Conservation (phyloP, 2,888 invertebrate species). For the Clitarchus hookeri region DNA sequence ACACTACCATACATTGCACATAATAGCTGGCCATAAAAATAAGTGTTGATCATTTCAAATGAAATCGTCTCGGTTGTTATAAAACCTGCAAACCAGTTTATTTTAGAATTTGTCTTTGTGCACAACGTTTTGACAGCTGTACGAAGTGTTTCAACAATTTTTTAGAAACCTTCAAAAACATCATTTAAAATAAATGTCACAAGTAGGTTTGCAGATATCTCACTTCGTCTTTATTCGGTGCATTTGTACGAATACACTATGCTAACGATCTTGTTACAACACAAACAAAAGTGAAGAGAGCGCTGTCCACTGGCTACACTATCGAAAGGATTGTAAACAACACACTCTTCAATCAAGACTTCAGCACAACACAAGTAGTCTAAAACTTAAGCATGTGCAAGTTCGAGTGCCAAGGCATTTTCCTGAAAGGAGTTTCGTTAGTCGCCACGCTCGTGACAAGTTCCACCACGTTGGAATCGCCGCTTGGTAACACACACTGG, state of each 20-base stretch:
- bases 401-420: conserved; percentile 58
- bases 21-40: background rate
- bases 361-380: background rate
- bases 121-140: no score
- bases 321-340: background rate
- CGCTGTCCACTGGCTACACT: background rate
- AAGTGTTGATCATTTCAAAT: background rate
- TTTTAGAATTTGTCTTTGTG: no score
- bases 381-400: conserved; percentile 55
- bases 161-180: no score
- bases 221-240: background rate
- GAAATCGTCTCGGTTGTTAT: background rate
- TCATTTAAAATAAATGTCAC: no score
- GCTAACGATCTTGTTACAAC: background rate
- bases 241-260: background rate
- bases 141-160: no score
- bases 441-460: conserved; percentile 15
- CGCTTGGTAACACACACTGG: conserved; percentile 4
- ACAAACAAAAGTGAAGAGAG: background rate
- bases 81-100: background rate
- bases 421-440: conserved; percentile 51
- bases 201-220: no score
- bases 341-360: conserved; percentile 16
- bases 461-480: conserved; percentile 27
- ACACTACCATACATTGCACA: background rate